Base-by-base conservation (phyloP, 2,113 vertebrate genomes). In the Neodontobutis hainanensis region DNA sequence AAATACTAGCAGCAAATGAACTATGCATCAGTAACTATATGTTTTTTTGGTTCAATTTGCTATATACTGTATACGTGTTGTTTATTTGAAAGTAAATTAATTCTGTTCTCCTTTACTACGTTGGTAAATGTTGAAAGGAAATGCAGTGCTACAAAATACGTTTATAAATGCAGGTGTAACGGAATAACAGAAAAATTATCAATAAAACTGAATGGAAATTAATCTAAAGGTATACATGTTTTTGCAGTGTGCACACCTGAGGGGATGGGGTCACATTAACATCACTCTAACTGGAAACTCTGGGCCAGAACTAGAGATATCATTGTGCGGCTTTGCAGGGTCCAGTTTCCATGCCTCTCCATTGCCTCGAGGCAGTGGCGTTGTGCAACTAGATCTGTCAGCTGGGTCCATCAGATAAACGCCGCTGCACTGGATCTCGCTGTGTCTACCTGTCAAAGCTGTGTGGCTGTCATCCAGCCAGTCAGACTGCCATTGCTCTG, bases 381-480 rank as follows among this genome's bases (percentile, higher is more conserved):
- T n/a, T 48, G 64, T 83, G 87, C 81, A 89, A 89, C 85, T 73
- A 69, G 83, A 90, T 91, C 87, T 77, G 81, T 85, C 84, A 81
- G 70, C 75, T 48, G 38, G 62, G 70, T 86, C 77, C 78, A 90
- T 90, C 88, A 86, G 88, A 91, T 91, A 88, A 75, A 65, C 15
- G 11, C 57, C 62, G 35, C 58, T 79, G 66, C 38, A 40, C 83
- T 71, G 73, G 74, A 72, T 78, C 77, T 73, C 49, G 60, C 69
- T 81, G 70, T 75, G 65, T 81, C 79, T 88, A 84, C 87, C 85
- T 88, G 87, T 90, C 82, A 77, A 59, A 69, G 81, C 68, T 65
- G 75, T 50, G 78, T 69, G 79, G 77, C 85, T 87, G 84, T 87
- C 85, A 86, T 85, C 80, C 82, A 90, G 87, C 82, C 87, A 77